Percentiles rank a stretch among this genome's conserved stretches.
These are phyloP conservation scores for Notamacropus eugenii DNA, from an alignment of 2,797 vertebrate genomes.

Conservation along the genomic window DNA sequence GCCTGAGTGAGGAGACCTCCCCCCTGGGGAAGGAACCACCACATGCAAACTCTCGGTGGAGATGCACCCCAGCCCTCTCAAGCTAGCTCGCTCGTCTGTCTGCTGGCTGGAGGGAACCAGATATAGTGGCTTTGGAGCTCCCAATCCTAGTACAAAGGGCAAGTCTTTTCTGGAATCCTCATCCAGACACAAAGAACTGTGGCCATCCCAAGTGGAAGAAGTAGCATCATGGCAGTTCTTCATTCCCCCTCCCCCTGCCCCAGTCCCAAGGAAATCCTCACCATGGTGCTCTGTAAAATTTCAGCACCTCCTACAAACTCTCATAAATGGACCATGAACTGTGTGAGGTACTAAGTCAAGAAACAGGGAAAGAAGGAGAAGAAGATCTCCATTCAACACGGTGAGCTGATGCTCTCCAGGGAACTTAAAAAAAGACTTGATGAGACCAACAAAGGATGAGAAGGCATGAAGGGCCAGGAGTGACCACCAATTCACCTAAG, in stretches of 20 bases:
- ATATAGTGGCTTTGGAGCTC: background rate
- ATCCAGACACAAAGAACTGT: constrained; percentile 6
- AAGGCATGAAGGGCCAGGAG: background rate
- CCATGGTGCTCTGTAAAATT: background rate
- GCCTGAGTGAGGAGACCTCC: constrained; percentile 75
- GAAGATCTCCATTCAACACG: background rate
- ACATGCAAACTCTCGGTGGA: constrained; percentile 55
- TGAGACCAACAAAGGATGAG: background rate
- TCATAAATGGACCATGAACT: background rate
- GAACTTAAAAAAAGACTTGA: background rate
- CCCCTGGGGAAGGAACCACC: constrained; percentile 82
- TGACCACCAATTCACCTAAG: background rate
- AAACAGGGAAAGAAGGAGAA: background rate
- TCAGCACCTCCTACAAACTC: background rate
- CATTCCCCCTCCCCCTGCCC: background rate
- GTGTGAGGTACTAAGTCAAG: no score
- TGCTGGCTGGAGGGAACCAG: background rate
- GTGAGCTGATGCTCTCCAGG: background rate
- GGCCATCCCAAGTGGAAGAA: constrained; percentile 30
- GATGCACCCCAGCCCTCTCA: constrained; percentile 5
- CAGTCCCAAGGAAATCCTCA: background rate
- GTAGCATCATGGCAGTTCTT: background rate
- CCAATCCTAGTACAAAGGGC: constrained; percentile 14
- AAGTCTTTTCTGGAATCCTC: constrained; percentile 32
- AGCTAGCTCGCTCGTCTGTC: background rate